Evolutionary conservation across 2,113 vertebrate species (phyloP).

Genomic region (Brachionichthys hirsutus): DNA sequence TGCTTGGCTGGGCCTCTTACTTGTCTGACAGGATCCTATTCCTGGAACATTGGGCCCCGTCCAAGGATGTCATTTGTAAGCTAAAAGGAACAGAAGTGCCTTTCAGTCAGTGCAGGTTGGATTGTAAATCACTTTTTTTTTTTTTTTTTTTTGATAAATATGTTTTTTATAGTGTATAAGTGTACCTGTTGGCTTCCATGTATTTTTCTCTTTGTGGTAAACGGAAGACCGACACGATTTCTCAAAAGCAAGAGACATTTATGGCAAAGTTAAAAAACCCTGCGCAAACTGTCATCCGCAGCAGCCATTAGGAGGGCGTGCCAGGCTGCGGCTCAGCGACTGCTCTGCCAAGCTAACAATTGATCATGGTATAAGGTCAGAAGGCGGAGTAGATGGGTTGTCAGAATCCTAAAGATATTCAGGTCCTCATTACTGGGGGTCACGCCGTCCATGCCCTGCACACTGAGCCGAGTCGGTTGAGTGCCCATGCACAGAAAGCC

Average conservation of each 20-base stretch:
- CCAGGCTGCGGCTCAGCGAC: conserved; percentile 37
- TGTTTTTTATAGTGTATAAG: neutral
- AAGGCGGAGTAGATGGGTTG: conserved; percentile 47
- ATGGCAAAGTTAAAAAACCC: conserved; percentile 33
- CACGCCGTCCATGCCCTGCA: conserved; percentile 47
- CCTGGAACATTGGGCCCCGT: conserved; percentile 34
- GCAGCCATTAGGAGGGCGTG: conserved; percentile 34
- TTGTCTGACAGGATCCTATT: conserved; percentile 49
- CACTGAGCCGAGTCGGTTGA: conserved; percentile 55
- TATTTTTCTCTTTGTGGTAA: neutral
- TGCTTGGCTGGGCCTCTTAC: conserved; percentile 18
- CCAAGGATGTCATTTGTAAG: conserved; percentile 48
- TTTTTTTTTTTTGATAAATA: conserved; percentile 17
- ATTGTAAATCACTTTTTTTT: conserved; percentile 27
- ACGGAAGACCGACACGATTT: neutral
- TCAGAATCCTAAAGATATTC: conserved; percentile 64
- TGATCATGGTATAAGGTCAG: conserved; percentile 59
- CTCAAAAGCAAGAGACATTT: conserved; percentile 31
- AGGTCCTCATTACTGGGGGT: conserved; percentile 67
- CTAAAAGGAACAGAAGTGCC: conserved; percentile 29
- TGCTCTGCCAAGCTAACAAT: conserved; percentile 58
- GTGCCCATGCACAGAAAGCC: conserved; percentile 59
- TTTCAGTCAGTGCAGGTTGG: conserved; percentile 22
- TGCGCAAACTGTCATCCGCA: conserved; percentile 37
- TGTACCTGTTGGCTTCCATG: neutral